Base-by-base conservation (phyloP, 2,113 vertebrate genomes). In the Mesitornis unicolor region DNA sequence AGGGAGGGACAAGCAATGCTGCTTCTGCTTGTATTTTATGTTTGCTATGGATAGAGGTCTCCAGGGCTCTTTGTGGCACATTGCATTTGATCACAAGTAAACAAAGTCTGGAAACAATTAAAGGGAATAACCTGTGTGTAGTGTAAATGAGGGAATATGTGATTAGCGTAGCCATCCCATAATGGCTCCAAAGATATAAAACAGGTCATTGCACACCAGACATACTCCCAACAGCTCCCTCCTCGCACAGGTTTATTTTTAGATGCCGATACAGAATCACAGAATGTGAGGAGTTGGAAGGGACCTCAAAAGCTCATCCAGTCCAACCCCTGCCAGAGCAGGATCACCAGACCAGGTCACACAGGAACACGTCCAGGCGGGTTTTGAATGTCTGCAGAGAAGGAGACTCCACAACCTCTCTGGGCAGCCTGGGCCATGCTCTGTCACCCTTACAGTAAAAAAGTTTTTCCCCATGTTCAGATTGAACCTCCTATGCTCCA, bases 121-220 rank as follows among this genome's bases (percentile, higher is more conserved):
- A 96, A 89, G 68, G 69, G 70, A 96, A 67, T 75, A 87, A 85
- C 70, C 95, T 77, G 73, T 81, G 77, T 96, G 92, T 95, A 94
- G 83, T 95, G 92, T 93, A 95, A 97, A 96, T 79, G 73, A 96
- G 82, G 77, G 61, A 89, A 68, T 83, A 31, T 80, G 82, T 79
- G 90, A 87, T 64, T 95, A 90, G 80, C 0, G 28, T 96, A 93
- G 79, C 95, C 77, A 48, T 95, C 93, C 85, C 86, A 47, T 91
- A 90, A 94, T 97, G 84, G 77, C 73, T 94, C 64, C 59, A 73
- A 87, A 93, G 85, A 81, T 81, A 84, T 79, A 90, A 96, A 96
- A 77, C 85, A 82, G 96, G 95, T 96, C 96, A 91, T 78, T 89
- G 87, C 90, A 89, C 95, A 81, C 92, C 61, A 90, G 67, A 82